Conservation (phyloP, 2,888 invertebrate genomes). For the Cyrtodaria siliqua region DNA sequence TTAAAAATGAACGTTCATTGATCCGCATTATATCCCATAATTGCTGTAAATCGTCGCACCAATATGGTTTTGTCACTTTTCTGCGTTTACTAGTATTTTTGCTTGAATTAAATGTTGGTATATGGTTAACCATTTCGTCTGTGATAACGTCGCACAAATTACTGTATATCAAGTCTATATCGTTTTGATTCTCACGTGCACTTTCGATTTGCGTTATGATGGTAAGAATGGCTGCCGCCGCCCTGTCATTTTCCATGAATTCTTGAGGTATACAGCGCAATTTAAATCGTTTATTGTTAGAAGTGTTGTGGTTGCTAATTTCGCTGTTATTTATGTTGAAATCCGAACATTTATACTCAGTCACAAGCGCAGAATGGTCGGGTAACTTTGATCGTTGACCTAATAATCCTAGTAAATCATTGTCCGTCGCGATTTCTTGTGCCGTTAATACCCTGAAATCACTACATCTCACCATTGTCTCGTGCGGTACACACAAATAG, state of each 20-base stretch:
- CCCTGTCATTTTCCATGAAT: constrained; percentile 8
- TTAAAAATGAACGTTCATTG: constrained; percentile 1
- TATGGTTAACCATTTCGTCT: constrained; percentile 8
- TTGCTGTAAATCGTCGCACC: constrained; percentile 7
- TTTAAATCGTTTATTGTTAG: constrained; percentile 9
- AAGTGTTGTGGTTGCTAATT: neutral
- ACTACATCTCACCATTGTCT: constrained; percentile 5
- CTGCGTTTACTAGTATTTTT: constrained; percentile 10
- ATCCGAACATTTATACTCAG: neutral
- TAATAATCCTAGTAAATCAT: constrained; percentile 3
- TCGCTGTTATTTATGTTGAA: neutral
- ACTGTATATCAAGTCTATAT: constrained; percentile 10
- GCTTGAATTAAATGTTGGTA: constrained; percentile 9
- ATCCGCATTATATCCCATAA: constrained; percentile 1
- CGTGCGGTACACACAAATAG: constrained; percentile 18
- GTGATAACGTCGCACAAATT: constrained; percentile 6
- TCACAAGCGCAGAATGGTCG: constrained; percentile 7
- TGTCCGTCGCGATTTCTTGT: neutral
- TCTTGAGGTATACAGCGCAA: constrained; percentile 13
- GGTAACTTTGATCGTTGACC: constrained; percentile 14
- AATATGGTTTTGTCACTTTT: constrained; percentile 11
- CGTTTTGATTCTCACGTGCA: constrained; percentile 10
- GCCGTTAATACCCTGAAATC: constrained; percentile 17
- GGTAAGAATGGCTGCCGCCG: neutral
- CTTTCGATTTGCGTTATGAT: constrained; percentile 7